Conservation (phyloP, 1,140 invertebrate genomes). For the Drosophila nikananu region DNA sequence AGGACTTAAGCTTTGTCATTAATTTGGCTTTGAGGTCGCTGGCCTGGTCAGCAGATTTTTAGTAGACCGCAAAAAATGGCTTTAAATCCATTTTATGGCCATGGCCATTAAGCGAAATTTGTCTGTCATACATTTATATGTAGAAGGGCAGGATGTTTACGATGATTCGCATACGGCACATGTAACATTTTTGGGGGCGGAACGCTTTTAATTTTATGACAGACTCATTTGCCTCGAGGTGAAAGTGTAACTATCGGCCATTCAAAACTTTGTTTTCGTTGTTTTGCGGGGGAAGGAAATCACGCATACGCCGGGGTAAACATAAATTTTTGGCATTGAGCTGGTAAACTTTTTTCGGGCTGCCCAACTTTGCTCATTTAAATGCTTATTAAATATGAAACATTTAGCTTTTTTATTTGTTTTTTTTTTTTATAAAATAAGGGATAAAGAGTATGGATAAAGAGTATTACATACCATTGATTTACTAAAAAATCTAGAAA, state of each 20-base stretch:
- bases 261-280: slow-evolving; percentile 34
- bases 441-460: too few relatives aligned
- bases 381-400: slow-evolving; percentile 77
- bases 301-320: slow-evolving; percentile 56
- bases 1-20: slow-evolving; percentile 68
- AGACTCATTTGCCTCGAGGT: slow-evolving; percentile 36
- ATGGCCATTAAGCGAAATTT: slow-evolving; percentile 59
- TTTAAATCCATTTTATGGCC: slow-evolving; percentile 78
- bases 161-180: slow-evolving; percentile 42
- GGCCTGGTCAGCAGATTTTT: slow-evolving; percentile 66
- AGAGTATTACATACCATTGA: too few relatives aligned
- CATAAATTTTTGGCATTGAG: slow-evolving; percentile 59
- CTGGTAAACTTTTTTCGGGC: slow-evolving; percentile 24
- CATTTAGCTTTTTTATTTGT: slow-evolving; percentile 11
- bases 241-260: slow-evolving; percentile 49
- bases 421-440: neutral
- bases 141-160: slow-evolving; percentile 26
- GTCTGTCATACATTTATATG: slow-evolving; percentile 35
- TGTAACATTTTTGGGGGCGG: slow-evolving; percentile 21
- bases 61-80: slow-evolving; percentile 70
- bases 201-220: slow-evolving; percentile 31
- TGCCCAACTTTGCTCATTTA: slow-evolving; percentile 71
- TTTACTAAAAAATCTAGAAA: too few relatives aligned
- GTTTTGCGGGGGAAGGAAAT: slow-evolving; percentile 33
- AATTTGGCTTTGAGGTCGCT: slow-evolving; percentile 64